Percentiles rank a stretch among this genome's conserved stretches.
Evolutionary conservation across 2,113 vertebrate species (phyloP).

Genomic region (Cryptotis parvus): DNA sequence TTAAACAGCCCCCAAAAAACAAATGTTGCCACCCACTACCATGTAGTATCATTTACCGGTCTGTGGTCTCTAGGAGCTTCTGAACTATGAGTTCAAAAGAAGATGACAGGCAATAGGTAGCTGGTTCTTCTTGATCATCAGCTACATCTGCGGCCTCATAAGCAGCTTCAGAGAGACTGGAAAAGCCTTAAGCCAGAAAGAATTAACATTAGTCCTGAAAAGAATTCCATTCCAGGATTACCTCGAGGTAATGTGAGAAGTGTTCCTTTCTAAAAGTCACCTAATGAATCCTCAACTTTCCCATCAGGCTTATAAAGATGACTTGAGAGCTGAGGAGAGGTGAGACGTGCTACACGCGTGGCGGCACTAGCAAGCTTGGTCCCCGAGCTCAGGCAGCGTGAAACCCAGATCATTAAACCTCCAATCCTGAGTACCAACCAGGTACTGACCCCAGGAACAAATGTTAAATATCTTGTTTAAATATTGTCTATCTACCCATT

Average conservation of each 20-base stretch:
- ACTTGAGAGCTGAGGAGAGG: no score
- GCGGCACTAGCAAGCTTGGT: no score
- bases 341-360: no score
- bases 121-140: conserved; percentile 97
- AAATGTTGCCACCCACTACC: fast-evolving
- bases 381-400: no score
- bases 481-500: background rate
- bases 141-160: conserved; percentile 98
- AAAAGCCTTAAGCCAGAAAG: conserved; percentile 92
- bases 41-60: conserved; percentile 88
- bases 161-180: conserved; percentile 97
- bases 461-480: background rate
- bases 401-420: no score
- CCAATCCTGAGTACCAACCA: no score
- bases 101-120: conserved; percentile 97
- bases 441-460: no score
- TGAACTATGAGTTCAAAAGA: conserved; percentile 99
- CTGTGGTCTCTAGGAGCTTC: conserved; percentile 98
- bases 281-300: background rate
- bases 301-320: conserved; percentile 12
- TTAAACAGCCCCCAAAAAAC: background rate
- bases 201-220: background rate
- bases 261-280: background rate
- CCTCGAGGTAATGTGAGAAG: background rate
- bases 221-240: background rate